phyloP scores from a whole-genome alignment of 64 coral and sea anemone species.

The Pocillopora damicornis region DNA sequence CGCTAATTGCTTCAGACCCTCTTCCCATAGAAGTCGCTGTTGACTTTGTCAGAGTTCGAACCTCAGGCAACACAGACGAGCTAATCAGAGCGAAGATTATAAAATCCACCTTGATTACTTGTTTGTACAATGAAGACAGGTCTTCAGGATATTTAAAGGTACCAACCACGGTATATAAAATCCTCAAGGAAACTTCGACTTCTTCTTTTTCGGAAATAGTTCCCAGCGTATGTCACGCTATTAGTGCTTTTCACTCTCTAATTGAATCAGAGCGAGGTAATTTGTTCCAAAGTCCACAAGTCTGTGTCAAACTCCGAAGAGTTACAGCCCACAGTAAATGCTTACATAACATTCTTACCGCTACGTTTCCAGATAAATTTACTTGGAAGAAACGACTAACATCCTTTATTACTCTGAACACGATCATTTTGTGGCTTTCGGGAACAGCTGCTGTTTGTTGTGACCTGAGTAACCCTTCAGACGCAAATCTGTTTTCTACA shows the following conservation, averaged over 20 bases:
- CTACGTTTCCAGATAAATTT: neutral
- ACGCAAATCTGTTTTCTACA: neutral
- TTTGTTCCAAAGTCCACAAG: neutral
- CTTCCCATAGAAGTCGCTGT: slow-evolving; percentile 42
- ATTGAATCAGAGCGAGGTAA: neutral
- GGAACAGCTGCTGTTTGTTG: neutral
- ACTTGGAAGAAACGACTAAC: neutral
- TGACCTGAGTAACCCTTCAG: neutral
- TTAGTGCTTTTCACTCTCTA: slow-evolving; percentile 1
- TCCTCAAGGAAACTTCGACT: neutral
- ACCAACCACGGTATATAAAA: slow-evolving; percentile 36
- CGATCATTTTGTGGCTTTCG: neutral
- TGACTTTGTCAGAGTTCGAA: slow-evolving; percentile 13
- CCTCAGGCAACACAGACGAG: slow-evolving; percentile 14
- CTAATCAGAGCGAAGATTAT: slow-evolving; percentile 5
- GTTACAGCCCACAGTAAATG: neutral
- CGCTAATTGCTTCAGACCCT: slow-evolving; percentile 36
- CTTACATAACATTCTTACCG: neutral
- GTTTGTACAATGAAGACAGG: neutral
- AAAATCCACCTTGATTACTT: slow-evolving; percentile 35
- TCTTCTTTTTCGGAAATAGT: neutral
- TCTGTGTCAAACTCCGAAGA: neutral
- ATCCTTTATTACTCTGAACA: neutral
- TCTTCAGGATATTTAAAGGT: neutral
- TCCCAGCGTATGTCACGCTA: neutral